These are phyloP conservation scores for Entomobrya proxima DNA, from an alignment of 2,888 invertebrate species.

Conservation along the genomic window DNA sequence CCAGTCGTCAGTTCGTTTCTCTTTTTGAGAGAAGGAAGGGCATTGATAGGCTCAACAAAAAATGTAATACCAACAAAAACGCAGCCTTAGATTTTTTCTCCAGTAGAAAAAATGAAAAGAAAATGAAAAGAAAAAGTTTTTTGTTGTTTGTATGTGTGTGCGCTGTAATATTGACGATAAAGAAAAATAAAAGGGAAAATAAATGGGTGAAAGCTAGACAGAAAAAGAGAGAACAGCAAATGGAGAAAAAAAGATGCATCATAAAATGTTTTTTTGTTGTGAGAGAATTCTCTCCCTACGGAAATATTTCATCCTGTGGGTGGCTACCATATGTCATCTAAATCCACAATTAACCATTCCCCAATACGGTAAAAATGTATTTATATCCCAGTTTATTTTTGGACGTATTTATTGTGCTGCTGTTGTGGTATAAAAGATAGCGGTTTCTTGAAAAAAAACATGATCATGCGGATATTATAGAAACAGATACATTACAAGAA, in stretches of 20 bases:
- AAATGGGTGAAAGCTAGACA: conserved; percentile 26
- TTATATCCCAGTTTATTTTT: too few species aligned
- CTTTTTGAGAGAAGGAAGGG: too few species aligned
- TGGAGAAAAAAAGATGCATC: conserved; percentile 2
- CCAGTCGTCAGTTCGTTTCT: too few species aligned
- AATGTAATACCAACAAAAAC: background rate
- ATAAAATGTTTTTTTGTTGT: conserved; percentile 16
- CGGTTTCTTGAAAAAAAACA: background rate
- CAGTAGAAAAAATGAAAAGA: background rate
- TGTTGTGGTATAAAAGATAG: too few species aligned
- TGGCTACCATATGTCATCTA: conserved; percentile 59
- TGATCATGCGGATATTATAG: too few species aligned
- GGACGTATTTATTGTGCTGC: background rate
- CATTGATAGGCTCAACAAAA: conserved; percentile 2
- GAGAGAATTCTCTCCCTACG: conserved; percentile 40
- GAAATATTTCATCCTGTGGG: conserved; percentile 64
- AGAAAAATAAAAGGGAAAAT: background rate
- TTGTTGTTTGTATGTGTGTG: background rate
- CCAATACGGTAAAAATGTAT: background rate
- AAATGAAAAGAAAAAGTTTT: background rate
- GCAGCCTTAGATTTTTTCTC: too few species aligned
- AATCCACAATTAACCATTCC: conserved; percentile 58
- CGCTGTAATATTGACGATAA: conserved; percentile 22
- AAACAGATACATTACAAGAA: too few species aligned
- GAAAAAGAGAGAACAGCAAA: background rate